Evolutionary conservation across 2,113 vertebrate species (phyloP).

Genomic region (Ranitomeya variabilis): DNA sequence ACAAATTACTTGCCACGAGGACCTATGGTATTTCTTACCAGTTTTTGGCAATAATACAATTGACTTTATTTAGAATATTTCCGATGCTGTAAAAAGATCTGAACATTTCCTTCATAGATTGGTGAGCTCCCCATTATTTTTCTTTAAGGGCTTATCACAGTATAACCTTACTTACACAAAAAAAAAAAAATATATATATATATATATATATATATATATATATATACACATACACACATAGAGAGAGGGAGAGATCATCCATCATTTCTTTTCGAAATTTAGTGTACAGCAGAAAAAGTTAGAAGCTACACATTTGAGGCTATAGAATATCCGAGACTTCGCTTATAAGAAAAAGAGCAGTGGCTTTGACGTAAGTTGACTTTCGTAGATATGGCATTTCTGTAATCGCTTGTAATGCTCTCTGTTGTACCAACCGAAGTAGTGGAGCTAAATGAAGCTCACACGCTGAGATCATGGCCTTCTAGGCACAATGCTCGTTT

Average conservation of each 20-base stretch:
- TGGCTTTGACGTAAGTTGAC: not conserved
- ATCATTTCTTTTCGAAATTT: not conserved
- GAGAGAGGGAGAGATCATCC: not conserved
- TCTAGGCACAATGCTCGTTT: not conserved
- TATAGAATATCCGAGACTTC: not conserved
- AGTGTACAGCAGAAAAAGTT: not conserved
- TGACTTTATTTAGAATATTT: too few species aligned
- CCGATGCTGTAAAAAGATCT: too few species aligned
- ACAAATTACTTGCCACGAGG: too few species aligned
- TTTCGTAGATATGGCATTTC: not conserved
- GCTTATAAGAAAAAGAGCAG: not conserved
- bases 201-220: too few species aligned
- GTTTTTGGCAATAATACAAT: too few species aligned
- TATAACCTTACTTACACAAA: too few species aligned
- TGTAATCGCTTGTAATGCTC: constrained; percentile 1
- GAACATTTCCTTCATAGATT: too few species aligned
- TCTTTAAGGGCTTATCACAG: too few species aligned
- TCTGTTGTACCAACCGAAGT: not conserved
- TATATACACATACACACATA: too few species aligned
- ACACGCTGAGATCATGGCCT: not conserved
- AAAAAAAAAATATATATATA: too few species aligned
- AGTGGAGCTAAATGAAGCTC: not conserved
- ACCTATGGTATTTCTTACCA: too few species aligned
- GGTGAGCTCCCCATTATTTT: too few species aligned
- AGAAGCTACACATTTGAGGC: not conserved